phyloP scores from a whole-genome alignment of 2,113 vertebrate genomes.

The Archocentrus centrarchus region DNA sequence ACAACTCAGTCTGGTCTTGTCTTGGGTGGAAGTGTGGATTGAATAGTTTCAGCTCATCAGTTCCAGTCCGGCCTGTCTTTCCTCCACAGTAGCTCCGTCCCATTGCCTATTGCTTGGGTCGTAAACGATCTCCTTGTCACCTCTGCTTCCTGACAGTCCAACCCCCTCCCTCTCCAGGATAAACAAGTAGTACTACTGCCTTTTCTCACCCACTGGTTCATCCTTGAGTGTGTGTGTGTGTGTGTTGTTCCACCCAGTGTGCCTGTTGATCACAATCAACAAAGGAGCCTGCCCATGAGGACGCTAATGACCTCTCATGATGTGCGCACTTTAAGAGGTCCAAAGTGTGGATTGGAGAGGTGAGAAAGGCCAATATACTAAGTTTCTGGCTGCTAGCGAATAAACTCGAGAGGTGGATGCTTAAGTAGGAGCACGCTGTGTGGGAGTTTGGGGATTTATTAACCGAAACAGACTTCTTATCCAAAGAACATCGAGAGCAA shows the following conservation, averaged over 20 bases:
- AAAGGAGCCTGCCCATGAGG: conserved; percentile 40
- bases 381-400: conserved; percentile 28
- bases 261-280: conserved; percentile 68
- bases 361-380: conserved; percentile 57
- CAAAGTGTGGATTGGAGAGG: conserved; percentile 62
- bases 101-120: conserved; percentile 43
- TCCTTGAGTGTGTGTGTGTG: background rate
- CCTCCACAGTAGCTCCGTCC: conserved; percentile 53
- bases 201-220: conserved; percentile 26
- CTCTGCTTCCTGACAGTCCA: conserved; percentile 71
- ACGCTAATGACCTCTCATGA: conserved; percentile 63
- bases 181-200: conserved; percentile 69
- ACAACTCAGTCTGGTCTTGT: conserved; percentile 6
- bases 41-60: conserved; percentile 48
- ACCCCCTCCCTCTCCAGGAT: conserved; percentile 31
- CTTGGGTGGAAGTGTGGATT: conserved; percentile 41
- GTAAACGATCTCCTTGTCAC: conserved; percentile 51
- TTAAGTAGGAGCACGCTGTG: conserved; percentile 9
- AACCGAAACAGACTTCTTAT: background rate
- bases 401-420: conserved; percentile 12
- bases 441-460: background rate
- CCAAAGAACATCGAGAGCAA: background rate
- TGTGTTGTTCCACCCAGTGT: conserved; percentile 11
- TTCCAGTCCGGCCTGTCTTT: conserved; percentile 52
- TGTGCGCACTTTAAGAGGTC: conserved; percentile 6